phyloP scores from a whole-genome alignment of 2,113 vertebrate species.

The Pterophyllum scalare region DNA sequence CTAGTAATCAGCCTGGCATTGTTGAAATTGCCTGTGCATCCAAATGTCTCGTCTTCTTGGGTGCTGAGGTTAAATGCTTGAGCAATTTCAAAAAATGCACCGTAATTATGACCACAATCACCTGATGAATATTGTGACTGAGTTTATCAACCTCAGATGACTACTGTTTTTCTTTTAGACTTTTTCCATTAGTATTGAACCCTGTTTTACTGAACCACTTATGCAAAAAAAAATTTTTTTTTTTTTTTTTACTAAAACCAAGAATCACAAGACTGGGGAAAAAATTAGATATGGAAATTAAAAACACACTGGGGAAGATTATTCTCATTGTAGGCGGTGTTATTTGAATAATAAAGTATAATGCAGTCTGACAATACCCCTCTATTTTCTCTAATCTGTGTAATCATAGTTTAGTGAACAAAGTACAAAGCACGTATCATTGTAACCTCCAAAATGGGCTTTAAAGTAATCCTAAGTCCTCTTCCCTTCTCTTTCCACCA shows the following conservation, averaged over 20 bases:
- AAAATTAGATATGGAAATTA: constrained; percentile 45
- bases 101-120: constrained; percentile 21
- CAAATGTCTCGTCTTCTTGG: constrained; percentile 46
- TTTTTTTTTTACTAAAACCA: constrained; percentile 11
- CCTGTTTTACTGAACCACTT: constrained; percentile 26
- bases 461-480: constrained; percentile 50
- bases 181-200: constrained; percentile 43
- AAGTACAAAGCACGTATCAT: constrained; percentile 54
- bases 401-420: constrained; percentile 63
- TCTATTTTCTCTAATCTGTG: constrained; percentile 65
- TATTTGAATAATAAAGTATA: constrained; percentile 69
- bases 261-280: constrained; percentile 11
- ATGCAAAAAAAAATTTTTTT: constrained; percentile 7
- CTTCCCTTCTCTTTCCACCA: constrained; percentile 31
- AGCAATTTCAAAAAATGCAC: neutral
- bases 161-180: constrained; percentile 43
- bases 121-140: constrained; percentile 35
- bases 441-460: constrained; percentile 57
- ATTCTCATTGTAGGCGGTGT: constrained; percentile 55
- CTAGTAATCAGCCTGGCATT: constrained; percentile 43
- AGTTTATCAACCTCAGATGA: constrained; percentile 46
- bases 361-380: constrained; percentile 52
- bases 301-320: constrained; percentile 61
- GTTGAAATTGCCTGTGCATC: constrained; percentile 31
- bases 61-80: constrained; percentile 32